Conservation (phyloP, 2,888 invertebrate genomes). For the Netelia fuscicornis region DNA sequence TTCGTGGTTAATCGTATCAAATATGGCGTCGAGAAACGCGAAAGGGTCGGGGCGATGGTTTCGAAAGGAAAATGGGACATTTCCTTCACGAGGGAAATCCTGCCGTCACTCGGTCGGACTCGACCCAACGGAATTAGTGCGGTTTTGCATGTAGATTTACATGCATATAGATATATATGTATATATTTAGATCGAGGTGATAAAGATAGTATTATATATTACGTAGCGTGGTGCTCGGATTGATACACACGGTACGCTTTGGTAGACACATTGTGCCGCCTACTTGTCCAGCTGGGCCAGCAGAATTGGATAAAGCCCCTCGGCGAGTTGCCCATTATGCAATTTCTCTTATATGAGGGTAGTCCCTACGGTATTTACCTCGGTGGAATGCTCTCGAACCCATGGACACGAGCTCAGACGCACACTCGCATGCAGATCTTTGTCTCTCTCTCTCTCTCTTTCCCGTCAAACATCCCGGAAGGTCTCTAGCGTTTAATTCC, state of each 20-base stretch:
- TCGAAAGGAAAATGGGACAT: conserved; percentile 60
- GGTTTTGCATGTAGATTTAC: conserved; percentile 65
- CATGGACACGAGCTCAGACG: background rate
- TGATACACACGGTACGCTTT: conserved; percentile 64
- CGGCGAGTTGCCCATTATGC: conserved; percentile 73
- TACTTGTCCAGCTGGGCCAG: conserved; percentile 69
- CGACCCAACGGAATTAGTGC: conserved; percentile 55
- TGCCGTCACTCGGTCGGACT: conserved; percentile 51
- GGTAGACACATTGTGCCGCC: conserved; percentile 70
- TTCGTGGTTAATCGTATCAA: conserved; percentile 79
- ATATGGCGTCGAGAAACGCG: conserved; percentile 69
- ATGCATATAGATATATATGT: conserved; percentile 67
- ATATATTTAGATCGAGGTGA: conserved; percentile 62
- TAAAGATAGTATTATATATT: conserved; percentile 70
- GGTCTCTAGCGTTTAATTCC: conserved; percentile 27
- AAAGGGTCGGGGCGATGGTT: conserved; percentile 25
- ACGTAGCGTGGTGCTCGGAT: conserved; percentile 48
- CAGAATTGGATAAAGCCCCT: conserved; percentile 73
- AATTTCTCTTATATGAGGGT: conserved; percentile 73
- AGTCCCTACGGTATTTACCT: conserved; percentile 65
- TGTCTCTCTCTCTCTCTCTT: background rate
- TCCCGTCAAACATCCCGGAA: conserved; percentile 22
- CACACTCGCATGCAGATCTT: conserved; percentile 12
- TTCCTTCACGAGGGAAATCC: conserved; percentile 65
- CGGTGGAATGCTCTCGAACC: conserved; percentile 47